phyloP scores from a whole-genome alignment of 2,888 invertebrate species.

The Drosophila picticornis region DNA sequence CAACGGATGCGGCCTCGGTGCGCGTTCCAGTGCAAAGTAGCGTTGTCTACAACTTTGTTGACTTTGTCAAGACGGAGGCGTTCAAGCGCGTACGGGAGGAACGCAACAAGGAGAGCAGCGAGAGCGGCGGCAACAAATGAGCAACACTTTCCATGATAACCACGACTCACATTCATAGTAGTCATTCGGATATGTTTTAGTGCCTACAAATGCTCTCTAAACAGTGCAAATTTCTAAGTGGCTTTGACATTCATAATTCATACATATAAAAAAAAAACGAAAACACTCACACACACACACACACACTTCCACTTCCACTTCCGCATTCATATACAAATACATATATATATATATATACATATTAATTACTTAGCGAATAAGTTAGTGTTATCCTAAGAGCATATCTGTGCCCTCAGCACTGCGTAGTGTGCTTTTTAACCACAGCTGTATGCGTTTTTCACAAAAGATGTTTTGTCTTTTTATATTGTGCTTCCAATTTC shows the following conservation, averaged over 20 bases:
- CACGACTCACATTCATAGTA: slow-evolving; percentile 46
- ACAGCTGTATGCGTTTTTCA: slow-evolving; percentile 33
- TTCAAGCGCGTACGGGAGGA: slow-evolving; percentile 94
- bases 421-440: slow-evolving; percentile 27
- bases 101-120: slow-evolving; percentile 84
- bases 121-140: slow-evolving; percentile 51
- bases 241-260: slow-evolving; percentile 55
- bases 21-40: slow-evolving; percentile 85
- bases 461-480: slow-evolving; percentile 36
- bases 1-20: slow-evolving; percentile 83
- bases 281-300: slow-evolving; percentile 13
- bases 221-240: slow-evolving; percentile 50
- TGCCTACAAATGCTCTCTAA: slow-evolving; percentile 58
- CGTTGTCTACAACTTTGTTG: slow-evolving; percentile 95
- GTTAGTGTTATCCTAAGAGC: slow-evolving; percentile 40
- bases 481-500: slow-evolving; percentile 64
- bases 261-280: slow-evolving; percentile 23
- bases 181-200: slow-evolving; percentile 45
- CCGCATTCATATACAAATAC: slow-evolving; percentile 33
- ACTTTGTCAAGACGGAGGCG: slow-evolving; percentile 97
- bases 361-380: slow-evolving; percentile 43
- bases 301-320: slow-evolving; percentile 19
- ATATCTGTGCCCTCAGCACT: slow-evolving; percentile 19
- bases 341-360: slow-evolving; percentile 37
- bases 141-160: slow-evolving; percentile 19